These are phyloP conservation scores for Archaeoteleia sp. DNA, from an alignment of 2,888 invertebrate species.

Conservation along the genomic window DNA sequence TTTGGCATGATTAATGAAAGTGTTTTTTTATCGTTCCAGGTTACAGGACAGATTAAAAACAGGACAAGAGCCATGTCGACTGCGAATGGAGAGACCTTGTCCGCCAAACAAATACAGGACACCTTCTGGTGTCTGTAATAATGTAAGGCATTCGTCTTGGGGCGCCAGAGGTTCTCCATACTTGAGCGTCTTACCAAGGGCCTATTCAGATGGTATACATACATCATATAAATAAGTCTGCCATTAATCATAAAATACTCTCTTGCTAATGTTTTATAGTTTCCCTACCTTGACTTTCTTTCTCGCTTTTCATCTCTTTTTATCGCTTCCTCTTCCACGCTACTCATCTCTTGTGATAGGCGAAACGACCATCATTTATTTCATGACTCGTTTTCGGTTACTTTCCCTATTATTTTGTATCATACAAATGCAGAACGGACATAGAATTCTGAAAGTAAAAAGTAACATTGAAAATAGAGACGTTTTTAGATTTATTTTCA, in stretches of 20 bases:
- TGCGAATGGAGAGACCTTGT: constrained; percentile 78
- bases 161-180: constrained; percentile 88
- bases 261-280: constrained; percentile 5
- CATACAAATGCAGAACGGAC: constrained; percentile 3
- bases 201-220: constrained; percentile 83
- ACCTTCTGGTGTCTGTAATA: constrained; percentile 91
- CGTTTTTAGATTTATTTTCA: constrained; percentile 10
- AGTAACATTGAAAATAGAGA: constrained; percentile 4
- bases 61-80: constrained; percentile 59
- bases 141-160: constrained; percentile 89
- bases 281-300: constrained; percentile 15
- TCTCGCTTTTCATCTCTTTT: constrained; percentile 1
- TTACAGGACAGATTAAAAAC: constrained; percentile 58
- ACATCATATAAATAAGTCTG: constrained; percentile 9
- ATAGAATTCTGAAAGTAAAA: constrained; percentile 9
- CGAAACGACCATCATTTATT: background rate
- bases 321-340: constrained; percentile 4
- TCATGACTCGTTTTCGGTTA: background rate
- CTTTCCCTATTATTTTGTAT: constrained; percentile 6
- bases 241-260: constrained; percentile 18
- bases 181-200: constrained; percentile 82
- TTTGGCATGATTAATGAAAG: no score
- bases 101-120: constrained; percentile 89
- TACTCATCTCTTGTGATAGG: background rate
- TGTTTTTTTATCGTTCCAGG: no score